phyloP scores from a whole-genome alignment of 1,140 invertebrate genomes.

The Caenorhabditis inopinata region DNA sequence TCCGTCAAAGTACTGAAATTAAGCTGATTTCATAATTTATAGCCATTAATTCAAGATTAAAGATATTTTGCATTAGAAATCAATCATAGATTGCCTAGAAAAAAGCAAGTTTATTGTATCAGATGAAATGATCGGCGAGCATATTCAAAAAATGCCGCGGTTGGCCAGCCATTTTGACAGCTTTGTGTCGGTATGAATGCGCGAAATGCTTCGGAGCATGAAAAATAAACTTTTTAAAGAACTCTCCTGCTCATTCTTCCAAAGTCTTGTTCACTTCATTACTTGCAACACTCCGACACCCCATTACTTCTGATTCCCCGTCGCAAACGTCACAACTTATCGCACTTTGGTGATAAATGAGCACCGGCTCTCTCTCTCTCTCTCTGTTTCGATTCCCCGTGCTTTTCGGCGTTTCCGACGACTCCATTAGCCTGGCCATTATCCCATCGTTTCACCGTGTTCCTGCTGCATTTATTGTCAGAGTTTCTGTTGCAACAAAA shows the following conservation, averaged over 20 bases:
- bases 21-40: no score
- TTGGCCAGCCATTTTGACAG: no score
- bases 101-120: no score
- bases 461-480: constrained; percentile 3
- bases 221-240: neutral
- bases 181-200: no score
- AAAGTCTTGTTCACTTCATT: neutral
- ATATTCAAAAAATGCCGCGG: no score
- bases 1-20: no score
- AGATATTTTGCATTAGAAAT: no score
- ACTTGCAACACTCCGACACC: neutral
- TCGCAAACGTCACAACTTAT: neutral
- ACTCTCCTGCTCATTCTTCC: neutral
- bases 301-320: neutral
- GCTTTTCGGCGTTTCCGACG: no score
- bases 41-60: no score
- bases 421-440: constrained; percentile 12
- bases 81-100: no score
- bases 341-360: constrained; percentile 19
- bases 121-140: no score
- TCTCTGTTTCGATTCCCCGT: neutral
- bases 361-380: neutral
- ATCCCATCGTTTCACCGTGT: constrained; percentile 27
- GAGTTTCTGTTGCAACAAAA: constrained; percentile 20
- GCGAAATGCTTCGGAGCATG: no score